Evolutionary conservation across 1,140 invertebrate species (phyloP).

Genomic region (Cydia strobilella): DNA sequence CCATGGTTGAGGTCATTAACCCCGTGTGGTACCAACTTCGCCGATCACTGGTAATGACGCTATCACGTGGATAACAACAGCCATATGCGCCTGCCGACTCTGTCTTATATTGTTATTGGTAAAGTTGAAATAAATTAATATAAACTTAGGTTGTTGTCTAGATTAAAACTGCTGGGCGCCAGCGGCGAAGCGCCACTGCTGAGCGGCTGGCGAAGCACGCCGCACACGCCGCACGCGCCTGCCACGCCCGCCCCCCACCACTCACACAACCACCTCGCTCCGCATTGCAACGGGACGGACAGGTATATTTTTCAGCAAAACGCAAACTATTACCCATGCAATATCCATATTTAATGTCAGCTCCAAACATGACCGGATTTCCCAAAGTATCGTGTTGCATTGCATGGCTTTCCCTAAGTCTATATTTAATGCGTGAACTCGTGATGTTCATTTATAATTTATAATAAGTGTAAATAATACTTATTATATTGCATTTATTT

Average conservation of each 20-base stretch:
- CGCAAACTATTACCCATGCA: background rate
- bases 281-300: constrained; percentile 85
- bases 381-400: too few species aligned
- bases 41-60: too few species aligned
- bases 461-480: too few species aligned
- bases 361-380: too few species aligned
- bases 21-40: too few species aligned
- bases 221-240: constrained; percentile 81
- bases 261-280: constrained; percentile 83
- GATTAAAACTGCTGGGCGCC: constrained; percentile 73
- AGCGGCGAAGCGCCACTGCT: constrained; percentile 81
- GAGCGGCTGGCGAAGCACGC: constrained; percentile 81
- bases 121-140: background rate
- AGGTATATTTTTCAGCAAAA: constrained; percentile 74
- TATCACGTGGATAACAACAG: too few species aligned
- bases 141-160: constrained; percentile 36
- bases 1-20: too few species aligned
- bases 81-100: background rate
- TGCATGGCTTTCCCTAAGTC: too few species aligned
- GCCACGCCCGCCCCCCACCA: constrained; percentile 81
- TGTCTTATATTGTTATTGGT: background rate
- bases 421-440: too few species aligned
- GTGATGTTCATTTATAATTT: too few species aligned
- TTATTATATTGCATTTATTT: too few species aligned
- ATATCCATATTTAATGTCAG: too few species aligned